Evolutionary conservation across 2,888 invertebrate species (phyloP).

Genomic region (Tetragonisca angustula): DNA sequence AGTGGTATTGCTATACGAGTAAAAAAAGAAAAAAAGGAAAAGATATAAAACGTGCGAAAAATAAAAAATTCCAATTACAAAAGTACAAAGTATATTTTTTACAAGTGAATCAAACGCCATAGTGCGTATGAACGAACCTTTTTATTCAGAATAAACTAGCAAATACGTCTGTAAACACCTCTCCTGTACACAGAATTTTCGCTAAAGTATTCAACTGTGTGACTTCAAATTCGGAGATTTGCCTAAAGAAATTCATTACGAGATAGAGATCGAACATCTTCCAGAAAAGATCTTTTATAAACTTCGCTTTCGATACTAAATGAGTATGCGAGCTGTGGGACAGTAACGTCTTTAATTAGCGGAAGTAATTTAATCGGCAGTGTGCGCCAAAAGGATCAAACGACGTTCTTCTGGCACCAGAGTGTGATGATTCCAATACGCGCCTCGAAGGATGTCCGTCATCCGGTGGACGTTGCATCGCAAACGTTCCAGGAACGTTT

Average conservation of each 20-base stretch:
- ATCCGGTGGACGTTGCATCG: not conserved
- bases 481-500: constrained; percentile 11
- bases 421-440: constrained; percentile 19
- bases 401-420: not conserved
- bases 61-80: too few species aligned
- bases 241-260: too few species aligned
- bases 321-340: not conserved
- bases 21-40: too few species aligned
- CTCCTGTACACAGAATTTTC: not conserved
- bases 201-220: not conserved
- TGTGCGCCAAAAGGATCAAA: not conserved
- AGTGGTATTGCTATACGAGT: too few species aligned
- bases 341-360: not conserved
- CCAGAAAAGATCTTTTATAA: too few species aligned
- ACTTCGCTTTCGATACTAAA: not conserved
- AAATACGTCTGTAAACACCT: not conserved
- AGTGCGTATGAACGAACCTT: too few species aligned
- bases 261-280: too few species aligned
- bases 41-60: too few species aligned
- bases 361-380: not conserved
- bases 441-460: not conserved
- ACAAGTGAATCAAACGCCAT: too few species aligned
- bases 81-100: too few species aligned
- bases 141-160: too few species aligned
- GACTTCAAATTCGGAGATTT: too few species aligned